phyloP scores from a whole-genome alignment of 1,140 invertebrate species.

The Triops longicaudatus region DNA sequence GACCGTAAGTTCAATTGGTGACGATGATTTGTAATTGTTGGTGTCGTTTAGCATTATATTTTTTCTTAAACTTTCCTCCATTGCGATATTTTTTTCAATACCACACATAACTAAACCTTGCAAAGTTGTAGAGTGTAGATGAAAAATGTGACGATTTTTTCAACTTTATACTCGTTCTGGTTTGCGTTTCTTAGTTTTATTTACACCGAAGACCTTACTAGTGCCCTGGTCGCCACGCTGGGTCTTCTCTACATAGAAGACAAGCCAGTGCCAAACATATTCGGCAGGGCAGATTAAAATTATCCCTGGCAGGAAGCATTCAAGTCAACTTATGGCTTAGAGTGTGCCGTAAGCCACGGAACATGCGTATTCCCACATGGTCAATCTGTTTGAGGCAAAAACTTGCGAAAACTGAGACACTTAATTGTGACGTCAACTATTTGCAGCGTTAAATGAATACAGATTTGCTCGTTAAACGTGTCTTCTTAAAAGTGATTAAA shows the following conservation, averaged over 20 bases:
- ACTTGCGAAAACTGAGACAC: not conserved
- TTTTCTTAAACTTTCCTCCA: not conserved
- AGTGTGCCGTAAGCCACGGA: slow-evolving; percentile 25
- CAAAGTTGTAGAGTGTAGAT: not conserved
- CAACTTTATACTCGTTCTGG: not conserved
- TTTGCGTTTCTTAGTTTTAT: not conserved
- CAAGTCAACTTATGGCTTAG: not conserved
- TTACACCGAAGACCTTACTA: not conserved
- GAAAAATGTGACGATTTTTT: slow-evolving; percentile 9
- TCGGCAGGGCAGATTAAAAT: slow-evolving; percentile 21
- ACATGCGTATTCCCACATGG: not conserved
- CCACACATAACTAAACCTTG: not conserved
- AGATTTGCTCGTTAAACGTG: not conserved
- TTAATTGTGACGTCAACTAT: not conserved
- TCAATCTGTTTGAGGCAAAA: not conserved
- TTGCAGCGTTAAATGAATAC: not conserved
- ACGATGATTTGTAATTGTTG: slow-evolving; percentile 3
- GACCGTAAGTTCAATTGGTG: slow-evolving; percentile 11
- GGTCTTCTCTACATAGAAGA: slow-evolving; percentile 15
- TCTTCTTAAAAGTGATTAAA: not conserved
- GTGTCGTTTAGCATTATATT: not conserved
- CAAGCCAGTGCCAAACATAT: slow-evolving; percentile 22
- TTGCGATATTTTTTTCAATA: not conserved
- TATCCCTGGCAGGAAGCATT: slow-evolving; percentile 25
- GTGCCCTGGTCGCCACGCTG: slow-evolving; percentile 26